A percentile compares a stretch with the other conserved stretches of the same genome.
phyloP scores from a whole-genome alignment of 2,113 vertebrate species.

The Semicossyphus pulcher region DNA sequence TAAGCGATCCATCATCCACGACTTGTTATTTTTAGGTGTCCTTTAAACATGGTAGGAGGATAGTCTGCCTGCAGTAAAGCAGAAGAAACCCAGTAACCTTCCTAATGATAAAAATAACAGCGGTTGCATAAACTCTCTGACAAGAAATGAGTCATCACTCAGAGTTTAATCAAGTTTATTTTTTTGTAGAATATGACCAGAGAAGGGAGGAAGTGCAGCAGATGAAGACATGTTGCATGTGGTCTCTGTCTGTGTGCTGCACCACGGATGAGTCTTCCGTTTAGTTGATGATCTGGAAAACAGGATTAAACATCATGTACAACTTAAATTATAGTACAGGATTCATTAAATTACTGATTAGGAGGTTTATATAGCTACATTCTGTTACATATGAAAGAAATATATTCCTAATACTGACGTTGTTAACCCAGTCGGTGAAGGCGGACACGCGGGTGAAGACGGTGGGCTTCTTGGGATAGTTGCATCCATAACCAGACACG shows the following conservation, averaged over 20 bases:
- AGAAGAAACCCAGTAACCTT: background rate
- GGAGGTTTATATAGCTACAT: background rate
- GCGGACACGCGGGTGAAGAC: conserved; percentile 90
- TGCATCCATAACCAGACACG: conserved; percentile 84
- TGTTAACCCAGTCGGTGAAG: conserved; percentile 86
- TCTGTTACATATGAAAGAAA: background rate
- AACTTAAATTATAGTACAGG: background rate
- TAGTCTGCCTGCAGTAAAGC: background rate
- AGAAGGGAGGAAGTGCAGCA: background rate
- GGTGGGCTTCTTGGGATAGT: conserved; percentile 84
- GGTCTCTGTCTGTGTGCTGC: background rate
- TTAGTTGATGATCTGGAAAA: conserved; percentile 64
- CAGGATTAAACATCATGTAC: background rate
- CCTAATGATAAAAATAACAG: background rate
- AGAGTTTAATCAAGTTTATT: conserved; percentile 49
- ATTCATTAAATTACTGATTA: background rate
- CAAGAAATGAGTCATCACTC: conserved; percentile 24
- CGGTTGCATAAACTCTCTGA: background rate
- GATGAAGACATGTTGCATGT: background rate
- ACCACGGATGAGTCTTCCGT: background rate
- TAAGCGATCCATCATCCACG: background rate
- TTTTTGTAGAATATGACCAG: conserved; percentile 18
- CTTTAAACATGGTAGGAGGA: background rate
- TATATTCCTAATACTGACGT: conserved; percentile 48
- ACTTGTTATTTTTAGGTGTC: background rate